A percentile compares a stretch with the other conserved stretches of the same genome.
Conservation (phyloP, 2,888 invertebrate genomes). For the Atherix ibis region DNA sequence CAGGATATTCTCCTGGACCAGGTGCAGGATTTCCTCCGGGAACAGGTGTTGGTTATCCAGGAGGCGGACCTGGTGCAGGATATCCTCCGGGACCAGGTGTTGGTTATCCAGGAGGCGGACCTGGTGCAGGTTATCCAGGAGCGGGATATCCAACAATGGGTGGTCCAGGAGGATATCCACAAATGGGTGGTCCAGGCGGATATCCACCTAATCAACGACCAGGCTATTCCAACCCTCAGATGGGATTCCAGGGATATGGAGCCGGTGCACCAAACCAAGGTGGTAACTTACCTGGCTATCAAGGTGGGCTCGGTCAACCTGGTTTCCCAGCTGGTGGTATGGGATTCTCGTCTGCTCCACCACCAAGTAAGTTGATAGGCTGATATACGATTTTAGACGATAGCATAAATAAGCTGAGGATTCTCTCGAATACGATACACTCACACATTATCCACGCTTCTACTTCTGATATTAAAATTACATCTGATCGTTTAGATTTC, state of each 20-base stretch:
- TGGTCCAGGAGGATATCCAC: constrained; percentile 9
- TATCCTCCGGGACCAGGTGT: constrained; percentile 18
- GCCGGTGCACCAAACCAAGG: constrained; percentile 12
- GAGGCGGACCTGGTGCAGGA: too few species aligned
- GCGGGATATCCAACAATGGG: too few species aligned
- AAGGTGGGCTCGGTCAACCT: constrained; percentile 8
- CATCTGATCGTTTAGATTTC: too few species aligned
- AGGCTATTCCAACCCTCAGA: constrained; percentile 19
- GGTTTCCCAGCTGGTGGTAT: constrained; percentile 17
- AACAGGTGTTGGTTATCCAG: constrained; percentile 17
- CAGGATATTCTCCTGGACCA: constrained; percentile 7
- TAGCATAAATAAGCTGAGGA: too few species aligned
- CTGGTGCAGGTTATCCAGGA: constrained; percentile 12
- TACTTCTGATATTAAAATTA: too few species aligned
- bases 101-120: constrained; percentile 16
- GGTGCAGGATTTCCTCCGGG: constrained; percentile 18
- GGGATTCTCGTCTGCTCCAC: constrained; percentile 23
- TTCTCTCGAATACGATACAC: too few species aligned
- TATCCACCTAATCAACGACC: constrained; percentile 2
- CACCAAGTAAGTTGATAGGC: constrained; percentile 32
- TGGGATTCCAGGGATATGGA: constrained; percentile 20
- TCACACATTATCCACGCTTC: too few species aligned
- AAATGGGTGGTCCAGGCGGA: constrained; percentile 13
- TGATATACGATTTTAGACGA: too few species aligned
- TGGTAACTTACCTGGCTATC: constrained; percentile 12